Conservation (phyloP, 2,113 vertebrate genomes). For the Struthidea cinerea region DNA sequence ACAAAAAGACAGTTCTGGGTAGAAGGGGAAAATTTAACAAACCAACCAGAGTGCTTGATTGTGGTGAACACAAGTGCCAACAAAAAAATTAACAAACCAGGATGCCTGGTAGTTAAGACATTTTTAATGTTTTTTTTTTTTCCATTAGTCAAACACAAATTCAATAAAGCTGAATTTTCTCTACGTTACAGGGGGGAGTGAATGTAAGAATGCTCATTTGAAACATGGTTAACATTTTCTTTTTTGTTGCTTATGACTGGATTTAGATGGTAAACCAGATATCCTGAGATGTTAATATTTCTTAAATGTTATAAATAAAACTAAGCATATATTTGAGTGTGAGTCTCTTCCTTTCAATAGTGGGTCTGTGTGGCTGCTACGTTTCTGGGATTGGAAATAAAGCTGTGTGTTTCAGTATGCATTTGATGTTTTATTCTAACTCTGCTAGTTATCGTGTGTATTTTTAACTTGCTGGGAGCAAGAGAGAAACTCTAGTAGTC, state of each 20-base stretch:
- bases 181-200: slow-evolving; percentile 54
- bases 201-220: slow-evolving; percentile 74
- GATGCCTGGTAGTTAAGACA: slow-evolving; percentile 66
- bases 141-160: slow-evolving; percentile 42
- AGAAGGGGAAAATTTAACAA: slow-evolving; percentile 45
- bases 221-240: slow-evolving; percentile 73
- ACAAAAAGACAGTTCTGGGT: slow-evolving; percentile 9
- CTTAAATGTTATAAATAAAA: slow-evolving; percentile 80
- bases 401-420: background rate
- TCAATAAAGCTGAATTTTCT: slow-evolving; percentile 67
- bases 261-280: slow-evolving; percentile 72
- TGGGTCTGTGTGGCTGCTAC: background rate
- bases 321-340: slow-evolving; percentile 62
- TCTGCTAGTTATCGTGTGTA: rapidly evolving
- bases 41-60: slow-evolving; percentile 46
- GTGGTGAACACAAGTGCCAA: slow-evolving; percentile 67
- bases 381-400: background rate
- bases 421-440: background rate
- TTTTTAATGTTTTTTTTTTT: slow-evolving; percentile 54
- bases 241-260: slow-evolving; percentile 77
- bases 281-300: slow-evolving; percentile 79
- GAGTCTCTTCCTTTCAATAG: slow-evolving; percentile 63
- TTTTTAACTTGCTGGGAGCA: background rate
- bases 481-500: background rate
- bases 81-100: slow-evolving; percentile 54